phyloP scores from a whole-genome alignment of 2,888 invertebrate species.

The Antitype chi region DNA sequence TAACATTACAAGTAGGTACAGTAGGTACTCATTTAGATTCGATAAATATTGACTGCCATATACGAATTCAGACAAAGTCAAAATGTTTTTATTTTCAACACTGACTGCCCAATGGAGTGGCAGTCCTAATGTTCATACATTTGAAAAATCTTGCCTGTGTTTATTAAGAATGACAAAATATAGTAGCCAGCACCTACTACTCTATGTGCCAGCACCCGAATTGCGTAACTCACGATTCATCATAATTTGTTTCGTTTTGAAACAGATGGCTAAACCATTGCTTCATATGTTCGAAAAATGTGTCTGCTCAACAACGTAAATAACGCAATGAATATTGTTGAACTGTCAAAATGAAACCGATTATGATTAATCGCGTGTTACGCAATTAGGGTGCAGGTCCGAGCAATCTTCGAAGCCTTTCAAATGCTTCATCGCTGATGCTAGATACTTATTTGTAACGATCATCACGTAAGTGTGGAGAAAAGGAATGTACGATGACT shows the following conservation, averaged over 20 bases:
- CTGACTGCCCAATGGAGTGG: background rate
- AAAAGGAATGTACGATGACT: slow-evolving; percentile 18
- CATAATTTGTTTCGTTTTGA: too few species aligned
- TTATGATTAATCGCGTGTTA: too few species aligned
- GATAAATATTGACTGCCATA: background rate
- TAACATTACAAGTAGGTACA: background rate
- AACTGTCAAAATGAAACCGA: too few species aligned
- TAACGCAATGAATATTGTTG: too few species aligned
- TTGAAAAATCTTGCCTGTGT: background rate
- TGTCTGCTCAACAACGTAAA: too few species aligned
- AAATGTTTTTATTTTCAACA: background rate
- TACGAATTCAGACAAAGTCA: background rate
- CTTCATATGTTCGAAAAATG: too few species aligned
- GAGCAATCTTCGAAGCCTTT: background rate
- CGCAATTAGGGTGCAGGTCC: too few species aligned
- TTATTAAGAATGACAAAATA: background rate
- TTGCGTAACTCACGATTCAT: too few species aligned
- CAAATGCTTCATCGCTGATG: background rate
- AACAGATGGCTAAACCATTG: too few species aligned
- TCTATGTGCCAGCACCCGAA: too few species aligned
- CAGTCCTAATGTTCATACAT: background rate
- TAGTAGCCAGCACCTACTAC: too few species aligned
- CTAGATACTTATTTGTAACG: background rate
- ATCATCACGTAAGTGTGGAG: background rate
- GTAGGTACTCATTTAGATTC: background rate